These are phyloP conservation scores for Peromyscus polionotus DNA, from an alignment of 2,113 vertebrate genomes.

Conservation along the genomic window DNA sequence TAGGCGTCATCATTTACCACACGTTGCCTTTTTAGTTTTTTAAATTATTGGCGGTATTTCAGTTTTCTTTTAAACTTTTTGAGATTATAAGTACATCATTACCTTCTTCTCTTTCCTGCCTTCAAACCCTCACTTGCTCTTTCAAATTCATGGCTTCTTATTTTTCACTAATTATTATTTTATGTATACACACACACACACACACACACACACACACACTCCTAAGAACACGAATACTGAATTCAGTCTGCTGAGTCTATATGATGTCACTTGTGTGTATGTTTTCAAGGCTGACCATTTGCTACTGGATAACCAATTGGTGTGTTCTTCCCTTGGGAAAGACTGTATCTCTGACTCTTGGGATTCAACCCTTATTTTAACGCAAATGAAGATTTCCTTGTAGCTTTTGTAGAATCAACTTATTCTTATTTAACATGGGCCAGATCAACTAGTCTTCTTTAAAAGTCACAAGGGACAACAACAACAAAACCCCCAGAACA, in stretches of 20 bases:
- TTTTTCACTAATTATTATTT: neutral
- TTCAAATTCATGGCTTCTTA: neutral
- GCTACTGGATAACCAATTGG: neutral
- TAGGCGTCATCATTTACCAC: neutral
- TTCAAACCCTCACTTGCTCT: neutral
- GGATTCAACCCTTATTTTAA: neutral
- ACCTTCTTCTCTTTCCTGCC: neutral
- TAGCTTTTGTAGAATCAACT: conserved; percentile 2
- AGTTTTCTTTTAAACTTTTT: neutral
- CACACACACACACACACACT: neutral
- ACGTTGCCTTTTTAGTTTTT: neutral
- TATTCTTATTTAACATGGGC: conserved; percentile 23
- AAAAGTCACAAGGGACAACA: neutral
- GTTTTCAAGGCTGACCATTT: neutral
- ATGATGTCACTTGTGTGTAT: neutral
- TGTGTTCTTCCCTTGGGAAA: neutral
- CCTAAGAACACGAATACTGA: neutral
- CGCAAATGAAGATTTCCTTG: conserved; percentile 11
- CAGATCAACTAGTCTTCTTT: conserved; percentile 6
- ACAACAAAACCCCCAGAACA: neutral
- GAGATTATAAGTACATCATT: neutral
- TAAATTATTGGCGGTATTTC: too few species aligned
- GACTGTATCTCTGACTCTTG: neutral
- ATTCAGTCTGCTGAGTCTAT: neutral
- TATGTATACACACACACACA: neutral